Conservation (phyloP, 1,140 invertebrate species). For the Brachionus asplanchnoidis region DNA sequence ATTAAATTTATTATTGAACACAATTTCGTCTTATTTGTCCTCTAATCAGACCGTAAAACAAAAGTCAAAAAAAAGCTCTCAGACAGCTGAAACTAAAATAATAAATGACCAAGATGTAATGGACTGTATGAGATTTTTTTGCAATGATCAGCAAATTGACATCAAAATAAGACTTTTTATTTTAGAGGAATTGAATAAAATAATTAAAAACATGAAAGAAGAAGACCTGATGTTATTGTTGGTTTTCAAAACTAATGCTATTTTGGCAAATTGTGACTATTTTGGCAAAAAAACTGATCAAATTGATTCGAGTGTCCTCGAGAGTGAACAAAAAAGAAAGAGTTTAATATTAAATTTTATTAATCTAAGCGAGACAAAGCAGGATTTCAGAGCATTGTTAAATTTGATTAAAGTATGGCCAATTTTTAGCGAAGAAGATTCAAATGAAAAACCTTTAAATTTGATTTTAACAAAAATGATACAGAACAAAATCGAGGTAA, state of each 20-base stretch:
- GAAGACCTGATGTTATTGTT: conserved; percentile 32
- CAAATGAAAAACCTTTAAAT: background rate
- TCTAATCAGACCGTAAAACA: background rate
- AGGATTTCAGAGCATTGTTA: background rate
- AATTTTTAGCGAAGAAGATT: background rate
- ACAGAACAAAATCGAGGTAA: background rate
- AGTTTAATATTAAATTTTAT: background rate
- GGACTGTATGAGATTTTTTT: conserved; percentile 38
- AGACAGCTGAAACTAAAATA: background rate
- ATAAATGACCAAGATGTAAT: conserved; percentile 23
- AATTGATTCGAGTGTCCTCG: background rate
- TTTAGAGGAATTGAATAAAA: conserved; percentile 33
- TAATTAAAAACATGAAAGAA: conserved; percentile 27
- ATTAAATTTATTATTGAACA: conserved; percentile 1
- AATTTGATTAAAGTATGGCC: conserved; percentile 38
- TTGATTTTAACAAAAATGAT: background rate
- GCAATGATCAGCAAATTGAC: conserved; percentile 24
- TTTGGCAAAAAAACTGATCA: background rate
- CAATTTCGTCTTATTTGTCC: conserved; percentile 2
- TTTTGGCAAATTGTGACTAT: conserved; percentile 25
- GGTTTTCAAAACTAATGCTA: conserved; percentile 29
- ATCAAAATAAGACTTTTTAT: conserved; percentile 33
- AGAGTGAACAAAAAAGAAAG: conserved; percentile 1
- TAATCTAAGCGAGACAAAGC: conserved; percentile 1
- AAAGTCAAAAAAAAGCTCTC: background rate